Percentiles rank a stretch among this genome's conserved stretches.
phyloP scores from a whole-genome alignment of 2,888 invertebrate genomes.

The Hypomecis punctinalis region DNA sequence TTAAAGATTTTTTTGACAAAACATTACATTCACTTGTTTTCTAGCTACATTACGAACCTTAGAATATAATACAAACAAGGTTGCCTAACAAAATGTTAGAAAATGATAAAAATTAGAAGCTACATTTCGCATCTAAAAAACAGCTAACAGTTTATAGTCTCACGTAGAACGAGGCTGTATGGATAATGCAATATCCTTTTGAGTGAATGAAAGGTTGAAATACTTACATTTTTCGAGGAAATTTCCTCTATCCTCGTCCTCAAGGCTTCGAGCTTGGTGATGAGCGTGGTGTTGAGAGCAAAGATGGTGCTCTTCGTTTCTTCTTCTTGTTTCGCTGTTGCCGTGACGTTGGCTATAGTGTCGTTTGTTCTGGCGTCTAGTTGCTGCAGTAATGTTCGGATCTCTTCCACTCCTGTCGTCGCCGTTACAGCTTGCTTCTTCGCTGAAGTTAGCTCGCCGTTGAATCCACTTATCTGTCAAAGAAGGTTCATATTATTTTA shows the following conservation, averaged over 20 bases:
- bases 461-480: conserved; percentile 81
- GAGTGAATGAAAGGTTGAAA: not conserved
- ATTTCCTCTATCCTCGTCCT: conserved; percentile 67
- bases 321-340: conserved; percentile 58
- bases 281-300: conserved; percentile 66
- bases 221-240: conserved; percentile 57
- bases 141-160: no score
- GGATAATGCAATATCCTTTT: no score
- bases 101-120: no score
- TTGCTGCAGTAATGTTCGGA: conserved; percentile 64
- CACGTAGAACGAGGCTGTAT: no score
- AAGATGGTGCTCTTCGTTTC: conserved; percentile 61
- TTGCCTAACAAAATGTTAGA: no score
- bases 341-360: conserved; percentile 69
- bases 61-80: no score
- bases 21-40: no score
- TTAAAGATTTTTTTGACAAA: no score
- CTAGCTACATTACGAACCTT: no score
- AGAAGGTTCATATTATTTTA: not conserved
- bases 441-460: conserved; percentile 68
- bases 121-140: no score
- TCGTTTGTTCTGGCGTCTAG: conserved; percentile 71
- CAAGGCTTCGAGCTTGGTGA: conserved; percentile 62
- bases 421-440: conserved; percentile 74
- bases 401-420: conserved; percentile 71